Conservation (phyloP, 2,797 vertebrate genomes). For the Dipus sagitta region DNA sequence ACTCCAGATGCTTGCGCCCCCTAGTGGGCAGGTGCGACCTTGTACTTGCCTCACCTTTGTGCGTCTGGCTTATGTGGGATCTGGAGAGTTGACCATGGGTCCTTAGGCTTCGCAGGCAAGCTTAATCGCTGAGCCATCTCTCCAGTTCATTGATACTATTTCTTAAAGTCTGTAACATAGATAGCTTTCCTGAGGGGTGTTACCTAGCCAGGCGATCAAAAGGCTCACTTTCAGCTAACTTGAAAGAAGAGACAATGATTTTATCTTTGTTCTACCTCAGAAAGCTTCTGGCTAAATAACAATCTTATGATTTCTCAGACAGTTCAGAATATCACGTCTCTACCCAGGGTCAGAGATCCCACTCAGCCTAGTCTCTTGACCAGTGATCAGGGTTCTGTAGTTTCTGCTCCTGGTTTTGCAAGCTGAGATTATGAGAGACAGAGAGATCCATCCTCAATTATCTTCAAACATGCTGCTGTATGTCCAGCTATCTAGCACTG, state of each 20-base stretch:
- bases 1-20: too few species aligned
- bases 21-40: too few species aligned
- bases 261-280: background rate
- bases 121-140: too few species aligned
- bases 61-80: too few species aligned
- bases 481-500: background rate
- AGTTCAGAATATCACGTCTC: background rate
- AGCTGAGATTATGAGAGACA: background rate
- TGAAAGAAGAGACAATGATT: background rate
- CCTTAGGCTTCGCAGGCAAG: too few species aligned
- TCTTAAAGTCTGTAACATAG: background rate
- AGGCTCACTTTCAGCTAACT: background rate
- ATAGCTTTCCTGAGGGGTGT: background rate
- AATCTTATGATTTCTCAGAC: background rate
- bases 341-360: background rate
- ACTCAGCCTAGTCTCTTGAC: background rate
- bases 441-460: background rate
- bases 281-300: background rate
- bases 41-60: too few species aligned
- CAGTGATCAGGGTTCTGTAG: background rate
- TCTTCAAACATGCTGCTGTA: background rate
- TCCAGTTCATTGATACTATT: background rate
- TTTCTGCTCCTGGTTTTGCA: background rate
- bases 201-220: background rate
- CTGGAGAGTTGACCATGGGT: too few species aligned